Base-by-base conservation (phyloP, 2,113 vertebrate genomes). In the Apodemus speciosus region DNA sequence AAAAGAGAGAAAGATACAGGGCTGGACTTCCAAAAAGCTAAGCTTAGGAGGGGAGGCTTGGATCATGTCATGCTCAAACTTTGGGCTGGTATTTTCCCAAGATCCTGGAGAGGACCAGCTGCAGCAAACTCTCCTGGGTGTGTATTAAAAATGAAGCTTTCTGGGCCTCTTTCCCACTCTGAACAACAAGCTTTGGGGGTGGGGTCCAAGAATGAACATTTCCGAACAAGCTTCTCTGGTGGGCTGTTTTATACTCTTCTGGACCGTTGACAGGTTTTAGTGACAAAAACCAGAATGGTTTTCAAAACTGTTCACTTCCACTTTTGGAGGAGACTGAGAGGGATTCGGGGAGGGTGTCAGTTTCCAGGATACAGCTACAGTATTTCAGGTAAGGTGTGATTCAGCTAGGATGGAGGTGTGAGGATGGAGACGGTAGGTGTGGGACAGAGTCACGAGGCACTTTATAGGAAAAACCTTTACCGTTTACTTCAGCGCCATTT, bases 391-490 rank as follows among this genome's bases (percentile, higher is more conserved):
- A 51, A 66, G 43, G 43, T 30, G 14, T 73, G 40, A 56, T 66
- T 68, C 91, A 77, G 23, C 23, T 93, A 66, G 62, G 51, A 38
- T 56, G 21, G 72, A 43, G 43, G 25, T 15, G 32, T 76, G 32
- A 27, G 66, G 43, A 76, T 68, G 16, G 46, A 76, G 46, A 68
- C 27, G 10, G 64, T 38, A 13, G 27, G 46, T 6, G 6, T 53
- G 15, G 56, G 68, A 76, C 53, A 25, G 32, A 32, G 32, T 62
- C 35, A 68, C 13, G 30, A 79, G 25, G 20, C 40, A 53, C 40
- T 92, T 64, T 75, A 71, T 84, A 68, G 43, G 64, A 90, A 93
- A 80, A 79, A 73, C 6, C 20, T 86, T 95, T 87, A 83, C 84
- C 3, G 35, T 81, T 90, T 81, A 72, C 77, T 68, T 69, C 46